phyloP scores from a whole-genome alignment of 1,140 invertebrate genomes.

The Chrysoperla carnea region DNA sequence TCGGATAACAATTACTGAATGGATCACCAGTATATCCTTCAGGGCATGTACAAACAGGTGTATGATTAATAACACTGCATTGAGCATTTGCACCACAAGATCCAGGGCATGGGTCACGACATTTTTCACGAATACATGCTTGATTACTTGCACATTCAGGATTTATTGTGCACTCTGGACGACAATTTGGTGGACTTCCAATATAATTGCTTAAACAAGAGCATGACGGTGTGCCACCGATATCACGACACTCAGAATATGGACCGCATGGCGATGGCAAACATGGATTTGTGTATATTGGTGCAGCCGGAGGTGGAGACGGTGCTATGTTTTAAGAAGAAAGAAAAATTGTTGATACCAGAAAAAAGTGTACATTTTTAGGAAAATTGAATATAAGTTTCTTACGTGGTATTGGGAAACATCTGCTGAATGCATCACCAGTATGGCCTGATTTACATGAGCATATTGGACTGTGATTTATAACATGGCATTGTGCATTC shows the following conservation, averaged over 20 bases:
- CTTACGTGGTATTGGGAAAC: conserved; percentile 5
- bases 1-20: conserved; percentile 35
- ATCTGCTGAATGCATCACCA: conserved; percentile 26
- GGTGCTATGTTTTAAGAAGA: conserved; percentile 3
- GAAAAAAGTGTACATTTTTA: background rate
- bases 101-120: conserved; percentile 46
- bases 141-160: conserved; percentile 36
- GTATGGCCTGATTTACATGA: conserved; percentile 29
- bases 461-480: conserved; percentile 36
- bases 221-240: conserved; percentile 38
- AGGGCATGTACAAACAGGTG: conserved; percentile 41
- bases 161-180: conserved; percentile 48
- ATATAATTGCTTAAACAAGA: conserved; percentile 41
- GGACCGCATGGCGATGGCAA: conserved; percentile 48
- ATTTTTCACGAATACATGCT: conserved; percentile 43
- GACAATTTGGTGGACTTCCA: conserved; percentile 49
- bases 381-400: background rate
- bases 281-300: conserved; percentile 30
- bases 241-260: conserved; percentile 44
- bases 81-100: conserved; percentile 42
- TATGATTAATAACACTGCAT: conserved; percentile 43
- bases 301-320: conserved; percentile 1
- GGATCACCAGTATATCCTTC: conserved; percentile 51
- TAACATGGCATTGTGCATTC: conserved; percentile 33
- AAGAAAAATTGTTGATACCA: too few species aligned